These are phyloP conservation scores for Gobionotothen gibberifrons DNA, from an alignment of 2,797 vertebrate species.

Conservation along the genomic window DNA sequence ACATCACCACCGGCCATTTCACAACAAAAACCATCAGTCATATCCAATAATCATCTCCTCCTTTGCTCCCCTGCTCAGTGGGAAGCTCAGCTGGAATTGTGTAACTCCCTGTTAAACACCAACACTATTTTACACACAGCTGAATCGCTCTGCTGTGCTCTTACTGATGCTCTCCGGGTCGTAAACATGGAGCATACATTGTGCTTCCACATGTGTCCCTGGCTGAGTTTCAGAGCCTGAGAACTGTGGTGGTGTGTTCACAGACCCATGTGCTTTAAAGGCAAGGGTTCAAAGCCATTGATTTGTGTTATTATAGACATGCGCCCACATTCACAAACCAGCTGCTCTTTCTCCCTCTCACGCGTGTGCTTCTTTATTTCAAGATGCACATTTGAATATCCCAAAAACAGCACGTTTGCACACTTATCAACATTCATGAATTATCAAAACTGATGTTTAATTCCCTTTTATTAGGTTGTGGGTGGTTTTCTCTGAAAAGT, in stretches of 20 bases:
- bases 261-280: conserved; percentile 57
- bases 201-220: conserved; percentile 52
- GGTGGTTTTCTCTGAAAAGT: conserved; percentile 27
- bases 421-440: conserved; percentile 46
- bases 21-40: conserved; percentile 16
- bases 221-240: conserved; percentile 51
- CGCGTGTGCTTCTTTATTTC: neutral
- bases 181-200: conserved; percentile 1
- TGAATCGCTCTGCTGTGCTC: neutral
- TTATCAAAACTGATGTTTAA: conserved; percentile 36
- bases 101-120: conserved; percentile 51
- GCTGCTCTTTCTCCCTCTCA: neutral
- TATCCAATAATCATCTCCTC: conserved; percentile 30
- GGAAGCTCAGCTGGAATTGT: conserved; percentile 18
- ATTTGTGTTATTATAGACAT: conserved; percentile 56
- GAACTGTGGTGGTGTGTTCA: conserved; percentile 49
- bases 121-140: conserved; percentile 28
- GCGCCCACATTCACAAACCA: conserved; percentile 26
- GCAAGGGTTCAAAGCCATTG: conserved; percentile 56
- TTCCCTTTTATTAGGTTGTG: conserved; percentile 27
- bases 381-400: conserved; percentile 43
- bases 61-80: conserved; percentile 20
- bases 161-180: conserved; percentile 16
- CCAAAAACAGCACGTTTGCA: conserved; percentile 35
- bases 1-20: conserved; percentile 24